Base-by-base conservation (phyloP, 2,797 vertebrate genomes). In the Onychomys leucogaster region DNA sequence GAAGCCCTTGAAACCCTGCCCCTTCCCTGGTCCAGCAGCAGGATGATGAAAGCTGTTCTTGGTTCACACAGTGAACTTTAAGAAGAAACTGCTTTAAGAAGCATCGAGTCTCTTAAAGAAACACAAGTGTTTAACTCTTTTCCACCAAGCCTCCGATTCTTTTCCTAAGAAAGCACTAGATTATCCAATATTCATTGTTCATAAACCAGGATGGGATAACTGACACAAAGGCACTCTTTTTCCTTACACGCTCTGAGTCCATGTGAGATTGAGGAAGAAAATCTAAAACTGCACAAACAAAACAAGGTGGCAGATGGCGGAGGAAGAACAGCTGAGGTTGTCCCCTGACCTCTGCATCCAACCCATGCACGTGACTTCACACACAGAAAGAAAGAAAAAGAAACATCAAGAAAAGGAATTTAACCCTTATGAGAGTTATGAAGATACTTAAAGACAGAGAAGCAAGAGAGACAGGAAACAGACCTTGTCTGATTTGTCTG, bases 161-260 rank as follows among this genome's bases (percentile, higher is more conserved):
- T 97, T 93, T 96, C 27, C 37, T 82, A 87, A 71, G 65, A 91
- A 94, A 94, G 63, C 88, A 2, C 27, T 95, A n/a, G 55, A 21
- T 94, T 91, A 93, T 69, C 37, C 89, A 37, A 49, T 71, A 90
- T 83, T 61, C 6, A 59, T 57, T 80, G 4, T 55, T 96, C 83
- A 93, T 6, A 93, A 91, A 67, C 59, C 84, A 77, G 65, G 46
- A 86, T 71, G n/a, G 21, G 94, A 83, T 21, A 61, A 29, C 19
- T 80, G 52, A 69, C 13, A 9, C 9, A 75, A 90, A 37, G 21
- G 46, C 77, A 87, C 61, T 89, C 86, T 67, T 69, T 37, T 95
- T 71, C 82, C 46, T 57, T 82, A 29, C 19, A 67, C 2, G 59
- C 23, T 61, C 78, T 63, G 12, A 14, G 82, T 43, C 86, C 49